These are phyloP conservation scores for Ceratina japonica DNA, from an alignment of 1,140 invertebrate genomes.

Conservation along the genomic window DNA sequence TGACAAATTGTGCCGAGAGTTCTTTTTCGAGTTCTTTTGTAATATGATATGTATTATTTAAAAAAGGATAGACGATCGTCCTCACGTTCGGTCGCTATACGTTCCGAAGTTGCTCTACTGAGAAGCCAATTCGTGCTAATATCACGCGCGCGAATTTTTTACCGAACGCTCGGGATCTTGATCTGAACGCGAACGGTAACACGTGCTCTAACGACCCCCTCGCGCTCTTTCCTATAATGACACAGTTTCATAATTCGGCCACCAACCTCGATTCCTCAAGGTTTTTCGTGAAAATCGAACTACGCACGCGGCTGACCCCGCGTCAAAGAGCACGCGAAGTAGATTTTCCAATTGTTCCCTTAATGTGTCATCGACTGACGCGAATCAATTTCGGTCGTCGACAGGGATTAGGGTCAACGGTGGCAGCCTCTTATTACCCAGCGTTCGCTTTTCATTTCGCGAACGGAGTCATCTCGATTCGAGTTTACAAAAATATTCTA, in stretches of 20 bases:
- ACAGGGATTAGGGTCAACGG: slow-evolving; percentile 14
- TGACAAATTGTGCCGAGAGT: neutral
- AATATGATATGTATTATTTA: too few species aligned
- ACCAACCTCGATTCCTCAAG: neutral
- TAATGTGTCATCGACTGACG: slow-evolving; percentile 16
- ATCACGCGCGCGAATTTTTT: neutral
- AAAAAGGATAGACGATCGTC: too few species aligned
- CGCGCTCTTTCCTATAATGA: neutral
- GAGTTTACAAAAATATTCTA: too few species aligned
- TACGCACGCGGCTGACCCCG: neutral
- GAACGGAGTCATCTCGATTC: too few species aligned
- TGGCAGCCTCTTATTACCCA: neutral
- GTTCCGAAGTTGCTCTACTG: neutral
- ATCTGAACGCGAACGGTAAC: neutral
- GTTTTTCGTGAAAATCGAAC: neutral
- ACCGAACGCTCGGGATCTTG: neutral
- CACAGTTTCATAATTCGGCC: slow-evolving; percentile 1
- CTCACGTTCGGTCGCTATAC: neutral
- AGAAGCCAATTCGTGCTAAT: neutral
- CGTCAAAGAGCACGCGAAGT: neutral
- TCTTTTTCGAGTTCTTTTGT: too few species aligned
- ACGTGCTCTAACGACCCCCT: slow-evolving; percentile 19
- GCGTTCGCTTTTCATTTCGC: too few species aligned
- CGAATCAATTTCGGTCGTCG: slow-evolving; percentile 5
- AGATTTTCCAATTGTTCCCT: slow-evolving; percentile 22